Evolutionary conservation across 1,140 invertebrate genomes (phyloP).

Genomic region (Heliconius himera): DNA sequence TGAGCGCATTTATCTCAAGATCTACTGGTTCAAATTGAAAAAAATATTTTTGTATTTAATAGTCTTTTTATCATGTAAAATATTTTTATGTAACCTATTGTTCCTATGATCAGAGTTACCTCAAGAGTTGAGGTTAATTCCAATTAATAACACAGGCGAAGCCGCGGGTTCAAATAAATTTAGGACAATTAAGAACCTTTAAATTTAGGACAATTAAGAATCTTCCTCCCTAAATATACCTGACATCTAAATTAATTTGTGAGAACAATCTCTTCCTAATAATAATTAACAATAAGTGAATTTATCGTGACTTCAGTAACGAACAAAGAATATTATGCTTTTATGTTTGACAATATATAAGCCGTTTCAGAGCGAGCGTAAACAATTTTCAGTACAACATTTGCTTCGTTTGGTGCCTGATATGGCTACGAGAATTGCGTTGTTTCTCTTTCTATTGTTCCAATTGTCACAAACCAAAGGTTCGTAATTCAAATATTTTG

Average conservation of each 20-base stretch:
- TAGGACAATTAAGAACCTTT: neutral
- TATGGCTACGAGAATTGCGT: conserved; percentile 10
- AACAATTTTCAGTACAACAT: conserved; percentile 25
- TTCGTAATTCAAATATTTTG: conserved; percentile 28
- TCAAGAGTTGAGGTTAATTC: no score
- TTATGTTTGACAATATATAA: conserved; percentile 28
- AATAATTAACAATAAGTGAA: neutral
- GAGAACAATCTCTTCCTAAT: neutral
- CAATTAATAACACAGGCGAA: no score
- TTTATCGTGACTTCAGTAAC: neutral
- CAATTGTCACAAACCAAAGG: conserved; percentile 40
- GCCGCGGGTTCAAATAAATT: no score
- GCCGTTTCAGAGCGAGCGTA: conserved; percentile 25
- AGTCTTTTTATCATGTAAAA: no score
- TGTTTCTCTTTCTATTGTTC: conserved; percentile 40
- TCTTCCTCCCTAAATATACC: neutral
- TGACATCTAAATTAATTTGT: neutral
- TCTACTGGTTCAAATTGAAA: no score
- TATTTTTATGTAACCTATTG: no score
- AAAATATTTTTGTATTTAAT: no score
- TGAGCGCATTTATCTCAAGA: no score
- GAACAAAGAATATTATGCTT: neutral
- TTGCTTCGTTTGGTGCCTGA: conserved; percentile 7
- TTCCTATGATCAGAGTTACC: no score
- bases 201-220: no score